Percentiles rank a stretch among this genome's conserved stretches.
Conservation (phyloP, 2,797 vertebrate species). For the Crotalus adamanteus region DNA sequence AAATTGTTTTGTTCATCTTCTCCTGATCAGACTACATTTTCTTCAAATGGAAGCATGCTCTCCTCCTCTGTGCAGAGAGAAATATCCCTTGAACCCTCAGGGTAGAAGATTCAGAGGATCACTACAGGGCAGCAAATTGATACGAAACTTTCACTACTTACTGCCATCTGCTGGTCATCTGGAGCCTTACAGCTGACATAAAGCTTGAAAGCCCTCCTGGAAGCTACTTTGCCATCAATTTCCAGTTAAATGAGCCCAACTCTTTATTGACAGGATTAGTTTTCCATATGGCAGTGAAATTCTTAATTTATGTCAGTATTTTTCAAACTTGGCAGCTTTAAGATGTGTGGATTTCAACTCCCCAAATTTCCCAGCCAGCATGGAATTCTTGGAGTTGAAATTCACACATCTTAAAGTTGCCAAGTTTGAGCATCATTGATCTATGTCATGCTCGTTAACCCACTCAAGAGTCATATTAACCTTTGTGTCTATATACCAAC, state of each 20-base stretch:
- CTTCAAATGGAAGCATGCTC: not conserved
- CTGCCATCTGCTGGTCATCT: not conserved
- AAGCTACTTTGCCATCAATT: not conserved
- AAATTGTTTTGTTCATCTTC: not conserved
- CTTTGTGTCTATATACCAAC: conserved; percentile 14
- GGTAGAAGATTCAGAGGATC: not conserved
- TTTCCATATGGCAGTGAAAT: not conserved
- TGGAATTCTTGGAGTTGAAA: not conserved
- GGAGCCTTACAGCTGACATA: not conserved
- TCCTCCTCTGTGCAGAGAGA: not conserved
- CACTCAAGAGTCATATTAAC: not conserved
- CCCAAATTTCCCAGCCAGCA: not conserved
- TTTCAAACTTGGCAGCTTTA: not conserved
- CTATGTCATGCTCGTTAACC: not conserved
- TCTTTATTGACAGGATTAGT: not conserved
- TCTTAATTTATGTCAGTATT: not conserved
- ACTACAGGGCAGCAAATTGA: not conserved
- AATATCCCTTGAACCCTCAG: not conserved
- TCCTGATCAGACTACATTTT: not conserved
- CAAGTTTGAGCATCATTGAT: not conserved
- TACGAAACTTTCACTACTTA: not conserved
- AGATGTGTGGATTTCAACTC: not conserved
- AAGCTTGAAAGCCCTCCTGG: not conserved
- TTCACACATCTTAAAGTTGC: not conserved
- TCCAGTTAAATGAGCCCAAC: conserved; percentile 2